Evolutionary conservation across 2,113 vertebrate genomes (phyloP), one percentile per base, ranked within the genome.

Genomic region (Leucoraja erinaceus): DNA sequence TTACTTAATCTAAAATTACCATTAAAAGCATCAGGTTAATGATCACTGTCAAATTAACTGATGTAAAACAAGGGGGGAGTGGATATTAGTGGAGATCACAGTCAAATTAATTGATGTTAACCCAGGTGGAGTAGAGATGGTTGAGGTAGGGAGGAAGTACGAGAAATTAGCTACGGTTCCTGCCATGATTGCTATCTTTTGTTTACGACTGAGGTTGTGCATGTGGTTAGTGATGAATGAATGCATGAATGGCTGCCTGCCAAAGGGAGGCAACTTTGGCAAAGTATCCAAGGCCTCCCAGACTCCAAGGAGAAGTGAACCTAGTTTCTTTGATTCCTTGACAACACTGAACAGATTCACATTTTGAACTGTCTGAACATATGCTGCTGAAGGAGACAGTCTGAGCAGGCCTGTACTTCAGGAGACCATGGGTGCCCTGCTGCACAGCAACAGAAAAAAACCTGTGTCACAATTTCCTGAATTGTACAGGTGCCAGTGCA

Each of bases 231-330:
- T 31, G n/a, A 77, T 77, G 75, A 77, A 31, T 77, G 75, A 77
- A 31, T 14, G 75, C n/a, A 77, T 9, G 74, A 75, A n/a, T n/a
- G 56, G 54, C 81, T 28, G 11, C 56, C 81, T n/a, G 56, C 28
- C 81, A n/a, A 61, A 31, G 59, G 61, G 83, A 63, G 59, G 83
- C 56, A 11, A 86, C 59, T 63, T 63, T 59, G 83, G 83, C 11
- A 12, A 88, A 88, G 59, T 16, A 88, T 61, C 83, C n/a, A 31
- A 88, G 12, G 14, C 83, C 83, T 88, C 83, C 59, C 83, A 88
- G 59, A 88, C 31, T n/a, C 59, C 59, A 63, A 31, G 83, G 59
- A 33, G 28, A 75, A 10, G 70, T 10, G 56, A 84, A 84, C 25
- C 16, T 61, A 54, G 11, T 20, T 18, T 63, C 59, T 63, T 88